These are phyloP conservation scores for Aurelia sp. DNA, from an alignment of 30 jellyfish, hydroid and myxozoan genomes.

Conservation along the genomic window DNA sequence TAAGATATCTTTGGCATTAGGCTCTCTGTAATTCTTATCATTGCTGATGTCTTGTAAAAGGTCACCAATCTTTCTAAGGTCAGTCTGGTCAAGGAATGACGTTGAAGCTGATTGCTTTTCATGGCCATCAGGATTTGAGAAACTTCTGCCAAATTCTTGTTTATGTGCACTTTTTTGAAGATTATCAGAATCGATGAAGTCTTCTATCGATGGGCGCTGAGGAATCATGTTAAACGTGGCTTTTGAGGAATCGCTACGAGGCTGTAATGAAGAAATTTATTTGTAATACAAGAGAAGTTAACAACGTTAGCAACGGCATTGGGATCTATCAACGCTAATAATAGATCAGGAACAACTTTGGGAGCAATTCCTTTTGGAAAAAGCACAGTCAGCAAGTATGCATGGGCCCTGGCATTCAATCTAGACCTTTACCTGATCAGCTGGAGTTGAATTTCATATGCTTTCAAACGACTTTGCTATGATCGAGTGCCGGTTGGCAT, in stretches of 20 bases:
- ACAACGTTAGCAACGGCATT: no score
- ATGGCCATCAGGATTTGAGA: slow-evolving; percentile 24
- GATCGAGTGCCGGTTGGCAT: no score
- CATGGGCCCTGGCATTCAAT: no score
- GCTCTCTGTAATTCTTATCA: slow-evolving; percentile 16
- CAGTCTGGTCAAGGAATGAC: slow-evolving; percentile 30
- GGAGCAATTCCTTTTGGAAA: no score
- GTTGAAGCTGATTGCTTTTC: slow-evolving; percentile 13
- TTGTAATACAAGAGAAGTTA: no score
- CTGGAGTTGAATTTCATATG: no score
- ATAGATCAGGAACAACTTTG: no score
- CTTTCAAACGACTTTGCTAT: no score
- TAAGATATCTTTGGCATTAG: neutral
- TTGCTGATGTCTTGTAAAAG: slow-evolving; percentile 38
- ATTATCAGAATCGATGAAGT: slow-evolving; percentile 73
- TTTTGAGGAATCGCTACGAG: slow-evolving; percentile 81
- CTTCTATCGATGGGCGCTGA: slow-evolving; percentile 86
- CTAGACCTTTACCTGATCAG: no score
- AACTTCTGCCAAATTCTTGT: slow-evolving; percentile 1
- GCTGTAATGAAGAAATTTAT: slow-evolving; percentile 44
- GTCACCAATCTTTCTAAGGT: slow-evolving; percentile 23
- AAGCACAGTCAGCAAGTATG: no score
- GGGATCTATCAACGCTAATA: no score
- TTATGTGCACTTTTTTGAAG: slow-evolving; percentile 11
- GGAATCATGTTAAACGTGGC: slow-evolving; percentile 59